Conservation (phyloP, 2,888 invertebrate genomes). For the Phasia obesa region DNA sequence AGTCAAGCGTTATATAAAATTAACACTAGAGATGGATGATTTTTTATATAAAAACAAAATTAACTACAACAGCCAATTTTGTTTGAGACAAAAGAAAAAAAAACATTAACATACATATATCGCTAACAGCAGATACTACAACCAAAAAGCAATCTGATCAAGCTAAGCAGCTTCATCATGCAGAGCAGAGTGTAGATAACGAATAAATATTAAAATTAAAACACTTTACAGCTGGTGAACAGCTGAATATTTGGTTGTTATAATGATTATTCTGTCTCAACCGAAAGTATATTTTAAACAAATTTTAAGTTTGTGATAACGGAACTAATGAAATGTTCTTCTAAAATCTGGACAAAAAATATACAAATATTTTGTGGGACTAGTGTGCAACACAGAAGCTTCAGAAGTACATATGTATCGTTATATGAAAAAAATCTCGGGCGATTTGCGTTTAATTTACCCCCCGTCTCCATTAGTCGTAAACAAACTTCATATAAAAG, state of each 20-base stretch:
- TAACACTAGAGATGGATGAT: constrained; percentile 1
- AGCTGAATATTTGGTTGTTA: constrained; percentile 31
- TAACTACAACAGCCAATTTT: constrained; percentile 27
- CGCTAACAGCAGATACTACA: background rate
- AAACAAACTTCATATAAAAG: no score
- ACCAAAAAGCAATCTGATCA: background rate
- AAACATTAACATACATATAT: constrained; percentile 9
- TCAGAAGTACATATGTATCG: no score
- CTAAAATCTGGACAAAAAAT: no score
- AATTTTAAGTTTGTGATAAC: background rate
- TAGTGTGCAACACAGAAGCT: no score
- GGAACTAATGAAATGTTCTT: no score
- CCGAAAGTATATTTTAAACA: background rate
- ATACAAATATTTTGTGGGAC: no score
- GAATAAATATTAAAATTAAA: background rate
- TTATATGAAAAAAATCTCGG: no score
- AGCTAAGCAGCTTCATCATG: background rate
- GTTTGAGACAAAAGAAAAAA: constrained; percentile 26
- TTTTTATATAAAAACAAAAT: constrained; percentile 3
- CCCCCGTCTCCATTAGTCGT: no score
- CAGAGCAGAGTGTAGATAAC: background rate
- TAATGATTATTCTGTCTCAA: background rate
- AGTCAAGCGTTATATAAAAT: constrained; percentile 25
- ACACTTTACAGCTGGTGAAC: constrained; percentile 23
- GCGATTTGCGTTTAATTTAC: no score